Percentiles rank a stretch among this genome's conserved stretches.
Evolutionary conservation across 2,888 invertebrate genomes (phyloP).

Genomic region (Chymomyza procnemis): DNA sequence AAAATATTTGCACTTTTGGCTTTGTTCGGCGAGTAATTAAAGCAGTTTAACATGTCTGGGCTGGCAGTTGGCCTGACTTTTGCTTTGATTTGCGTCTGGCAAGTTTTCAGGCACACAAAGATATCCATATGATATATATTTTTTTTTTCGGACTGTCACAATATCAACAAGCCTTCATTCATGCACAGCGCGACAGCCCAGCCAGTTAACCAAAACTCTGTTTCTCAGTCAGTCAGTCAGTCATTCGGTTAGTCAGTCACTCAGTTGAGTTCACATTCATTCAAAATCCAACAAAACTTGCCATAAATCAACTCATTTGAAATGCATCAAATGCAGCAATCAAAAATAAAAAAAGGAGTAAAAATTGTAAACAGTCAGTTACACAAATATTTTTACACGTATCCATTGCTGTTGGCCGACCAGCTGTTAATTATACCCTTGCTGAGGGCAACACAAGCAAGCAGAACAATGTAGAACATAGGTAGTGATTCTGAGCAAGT

Average conservation of each 20-base stretch:
- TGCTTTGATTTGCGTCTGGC: slow-evolving; percentile 32
- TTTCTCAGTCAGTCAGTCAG: slow-evolving; percentile 5
- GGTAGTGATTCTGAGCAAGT: no score
- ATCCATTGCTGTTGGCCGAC: not conserved
- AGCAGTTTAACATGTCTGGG: slow-evolving; percentile 68
- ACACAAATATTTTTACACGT: slow-evolving; percentile 70
- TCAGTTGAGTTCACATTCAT: slow-evolving; percentile 47
- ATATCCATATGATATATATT: no score
- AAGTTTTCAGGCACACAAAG: slow-evolving; percentile 27
- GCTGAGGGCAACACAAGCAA: not conserved
- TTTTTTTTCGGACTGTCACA: slow-evolving; percentile 60
- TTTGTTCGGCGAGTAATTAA: slow-evolving; percentile 61
- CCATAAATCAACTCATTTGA: slow-evolving; percentile 73
- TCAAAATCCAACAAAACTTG: slow-evolving; percentile 62
- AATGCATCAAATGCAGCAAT: slow-evolving; percentile 74
- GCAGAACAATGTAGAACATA: no score
- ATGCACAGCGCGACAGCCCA: slow-evolving; percentile 57
- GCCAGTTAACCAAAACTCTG: slow-evolving; percentile 33
- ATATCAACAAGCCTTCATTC: slow-evolving; percentile 71
- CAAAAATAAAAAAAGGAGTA: slow-evolving; percentile 41
- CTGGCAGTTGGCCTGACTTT: slow-evolving; percentile 29
- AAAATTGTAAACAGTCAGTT: slow-evolving; percentile 51
- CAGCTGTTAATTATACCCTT: not conserved
- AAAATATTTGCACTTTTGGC: slow-evolving; percentile 20
- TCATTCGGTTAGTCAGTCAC: slow-evolving; percentile 17